These are phyloP conservation scores for Arothron firmamentum DNA, from an alignment of 2,113 vertebrate genomes.

Conservation along the genomic window DNA sequence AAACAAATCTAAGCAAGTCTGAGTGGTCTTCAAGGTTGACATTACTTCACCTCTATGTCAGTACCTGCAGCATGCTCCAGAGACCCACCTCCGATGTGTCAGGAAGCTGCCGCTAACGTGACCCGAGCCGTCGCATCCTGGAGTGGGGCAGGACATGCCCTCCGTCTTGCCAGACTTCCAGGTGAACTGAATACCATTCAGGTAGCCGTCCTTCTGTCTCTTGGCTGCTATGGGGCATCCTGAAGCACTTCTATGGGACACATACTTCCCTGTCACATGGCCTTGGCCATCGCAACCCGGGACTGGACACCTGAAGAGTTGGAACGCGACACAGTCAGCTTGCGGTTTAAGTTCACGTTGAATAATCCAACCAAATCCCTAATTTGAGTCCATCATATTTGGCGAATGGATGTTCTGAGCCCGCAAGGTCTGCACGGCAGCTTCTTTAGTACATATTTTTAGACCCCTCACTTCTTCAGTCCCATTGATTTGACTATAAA, in stretches of 20 bases:
- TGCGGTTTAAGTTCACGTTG: not conserved
- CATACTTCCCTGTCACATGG: conserved; percentile 97
- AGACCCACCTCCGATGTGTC: conserved; percentile 93
- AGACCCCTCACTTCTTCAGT: too few relatives aligned
- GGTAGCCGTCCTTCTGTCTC: conserved; percentile 95
- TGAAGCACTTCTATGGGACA: conserved; percentile 94
- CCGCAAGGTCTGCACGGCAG: too few relatives aligned
- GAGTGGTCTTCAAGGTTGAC: too few relatives aligned
- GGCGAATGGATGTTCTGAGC: too few relatives aligned
- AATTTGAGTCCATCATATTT: too few relatives aligned
- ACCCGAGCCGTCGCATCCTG: conserved; percentile 95
- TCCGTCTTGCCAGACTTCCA: conserved; percentile 99
- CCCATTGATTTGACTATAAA: too few relatives aligned
- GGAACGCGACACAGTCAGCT: conserved; percentile 2
- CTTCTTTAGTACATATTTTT: too few relatives aligned
- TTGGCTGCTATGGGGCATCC: conserved; percentile 97
- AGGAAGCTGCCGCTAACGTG: conserved; percentile 99
- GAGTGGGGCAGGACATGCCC: conserved; percentile 98
- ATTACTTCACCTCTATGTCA: too few relatives aligned
- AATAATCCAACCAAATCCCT: too few relatives aligned
- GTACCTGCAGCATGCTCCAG: not conserved
- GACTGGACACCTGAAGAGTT: conserved; percentile 86
- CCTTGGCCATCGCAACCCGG: conserved; percentile 97
- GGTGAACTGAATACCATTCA: conserved; percentile 96
- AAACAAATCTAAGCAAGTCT: too few relatives aligned